Base-by-base conservation (phyloP, 2,113 vertebrate species). In the Malurus elegans region DNA sequence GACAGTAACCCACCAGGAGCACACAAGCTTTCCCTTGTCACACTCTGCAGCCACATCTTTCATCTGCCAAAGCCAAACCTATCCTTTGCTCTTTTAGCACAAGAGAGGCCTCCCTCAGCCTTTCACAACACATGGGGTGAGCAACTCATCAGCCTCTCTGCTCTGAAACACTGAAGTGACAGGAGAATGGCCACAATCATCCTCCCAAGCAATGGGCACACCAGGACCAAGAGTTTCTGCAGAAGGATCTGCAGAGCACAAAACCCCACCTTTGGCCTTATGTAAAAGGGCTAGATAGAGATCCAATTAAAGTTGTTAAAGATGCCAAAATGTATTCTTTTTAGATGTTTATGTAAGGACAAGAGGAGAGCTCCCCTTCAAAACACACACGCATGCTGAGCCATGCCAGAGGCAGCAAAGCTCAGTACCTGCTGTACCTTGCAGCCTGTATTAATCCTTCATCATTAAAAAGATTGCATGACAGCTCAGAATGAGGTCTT, bases 1-100 rank as follows among this genome's bases (percentile, higher is more conserved):
- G 5, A 38, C 57, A 57, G 14, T 20, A 50, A 58, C 20, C 14
- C 24, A 40, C 14, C 15, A 8, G 5, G 34, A 86, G 8, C 1
- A 1, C 44, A 42, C 8, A n/a, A 18, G 20, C 31, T 75, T 62
- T 85, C 45, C 28, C 16, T 51, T 0, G 0, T 64, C 48, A 60
- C 7, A 6, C 29, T n/a, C 14, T 0, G 1, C 24, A 71, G 44
- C 6, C 54, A 29, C 6, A 1, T 23, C 90, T 79, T 66, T 69
- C 34, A 40, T 42, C 53, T 48, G n/a, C 12, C 48, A 53, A 84
- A 86, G 25, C 13, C 56, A 47, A 94, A 86, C 6, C 14, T 12
- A 15, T 9, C 5, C 25, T 91, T 83, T 73, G 28, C 16, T 70
- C 62, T 79, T 70, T 21, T 6, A 84, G 42, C 18, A 84, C 50